A percentile compares a stretch with the other conserved stretches of the same genome.
These are phyloP conservation scores for Lates calcarifer DNA, from an alignment of 2,113 vertebrate species.

Conservation along the genomic window DNA sequence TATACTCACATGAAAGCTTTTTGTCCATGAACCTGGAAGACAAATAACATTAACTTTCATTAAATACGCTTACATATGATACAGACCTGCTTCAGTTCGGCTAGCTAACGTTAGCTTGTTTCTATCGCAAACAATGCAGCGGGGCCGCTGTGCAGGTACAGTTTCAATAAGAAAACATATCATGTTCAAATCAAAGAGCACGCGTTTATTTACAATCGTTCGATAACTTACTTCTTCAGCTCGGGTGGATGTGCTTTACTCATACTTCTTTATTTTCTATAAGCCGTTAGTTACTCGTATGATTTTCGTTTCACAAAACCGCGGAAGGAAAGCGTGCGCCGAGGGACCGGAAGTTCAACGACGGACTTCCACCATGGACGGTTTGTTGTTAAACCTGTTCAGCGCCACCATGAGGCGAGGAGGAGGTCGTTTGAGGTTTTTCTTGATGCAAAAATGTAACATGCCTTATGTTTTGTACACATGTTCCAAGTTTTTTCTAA, in stretches of 20 bases:
- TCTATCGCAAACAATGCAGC: neutral
- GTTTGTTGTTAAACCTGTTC: accelerated
- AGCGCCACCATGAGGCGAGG: conserved; percentile 46
- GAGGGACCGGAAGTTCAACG: conserved; percentile 23
- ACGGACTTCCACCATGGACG: accelerated
- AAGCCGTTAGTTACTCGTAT: neutral
- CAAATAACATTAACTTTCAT: neutral
- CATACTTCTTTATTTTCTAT: conserved; percentile 79
- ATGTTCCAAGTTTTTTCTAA: neutral
- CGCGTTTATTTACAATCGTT: too few relatives aligned
- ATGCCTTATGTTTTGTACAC: neutral
- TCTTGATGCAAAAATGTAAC: neutral
- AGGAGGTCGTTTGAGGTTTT: conserved; percentile 4
- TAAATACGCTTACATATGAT: too few relatives aligned
- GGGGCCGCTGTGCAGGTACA: too few relatives aligned
- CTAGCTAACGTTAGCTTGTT: conserved; percentile 50
- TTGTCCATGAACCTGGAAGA: conserved; percentile 95
- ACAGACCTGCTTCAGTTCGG: accelerated
- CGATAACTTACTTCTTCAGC: conserved; percentile 91
- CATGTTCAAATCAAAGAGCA: too few relatives aligned
- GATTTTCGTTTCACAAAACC: conserved; percentile 53
- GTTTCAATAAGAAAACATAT: accelerated
- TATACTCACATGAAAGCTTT: conserved; percentile 93
- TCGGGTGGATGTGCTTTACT: conserved; percentile 97
- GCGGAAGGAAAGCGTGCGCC: conserved; percentile 69